Conservation (phyloP, 2,888 invertebrate genomes). For the Rhamphomyia laevipes region DNA sequence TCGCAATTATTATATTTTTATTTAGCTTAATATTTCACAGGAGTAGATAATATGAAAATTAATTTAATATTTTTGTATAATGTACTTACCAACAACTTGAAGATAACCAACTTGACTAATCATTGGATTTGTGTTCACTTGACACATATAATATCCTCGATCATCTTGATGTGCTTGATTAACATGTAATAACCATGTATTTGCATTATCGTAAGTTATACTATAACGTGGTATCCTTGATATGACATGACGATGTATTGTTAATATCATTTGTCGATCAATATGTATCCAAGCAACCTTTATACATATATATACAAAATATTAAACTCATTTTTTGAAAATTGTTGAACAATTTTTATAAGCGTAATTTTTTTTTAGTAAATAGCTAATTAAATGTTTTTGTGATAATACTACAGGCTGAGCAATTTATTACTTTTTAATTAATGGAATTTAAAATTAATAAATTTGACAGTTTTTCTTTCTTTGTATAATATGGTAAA, state of each 20-base stretch:
- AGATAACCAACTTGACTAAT: slow-evolving; percentile 89
- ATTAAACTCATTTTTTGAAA: too few species aligned
- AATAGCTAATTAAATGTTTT: too few species aligned
- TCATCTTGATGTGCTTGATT: slow-evolving; percentile 86
- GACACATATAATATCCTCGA: slow-evolving; percentile 56
- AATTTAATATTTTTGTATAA: not conserved
- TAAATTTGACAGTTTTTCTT: too few species aligned
- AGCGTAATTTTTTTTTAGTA: too few species aligned
- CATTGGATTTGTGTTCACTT: slow-evolving; percentile 83
- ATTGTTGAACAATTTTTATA: too few species aligned
- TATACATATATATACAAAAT: not conserved
- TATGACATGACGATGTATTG: slow-evolving; percentile 85
- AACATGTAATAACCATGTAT: slow-evolving; percentile 84
- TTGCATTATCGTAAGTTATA: slow-evolving; percentile 83
- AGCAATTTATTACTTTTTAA: too few species aligned
- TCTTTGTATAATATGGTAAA: too few species aligned
- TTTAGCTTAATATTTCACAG: not conserved
- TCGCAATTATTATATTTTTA: not conserved
- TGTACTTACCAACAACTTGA: slow-evolving; percentile 75
- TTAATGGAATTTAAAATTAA: too few species aligned
- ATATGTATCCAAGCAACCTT: slow-evolving; percentile 94
- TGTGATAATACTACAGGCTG: too few species aligned
- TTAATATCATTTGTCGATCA: slow-evolving; percentile 85
- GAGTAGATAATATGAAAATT: too few species aligned
- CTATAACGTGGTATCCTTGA: slow-evolving; percentile 82